Percentiles rank a stretch among this genome's conserved stretches.
phyloP scores from a whole-genome alignment of 2,888 invertebrate species.

The Megamerina dolium region DNA sequence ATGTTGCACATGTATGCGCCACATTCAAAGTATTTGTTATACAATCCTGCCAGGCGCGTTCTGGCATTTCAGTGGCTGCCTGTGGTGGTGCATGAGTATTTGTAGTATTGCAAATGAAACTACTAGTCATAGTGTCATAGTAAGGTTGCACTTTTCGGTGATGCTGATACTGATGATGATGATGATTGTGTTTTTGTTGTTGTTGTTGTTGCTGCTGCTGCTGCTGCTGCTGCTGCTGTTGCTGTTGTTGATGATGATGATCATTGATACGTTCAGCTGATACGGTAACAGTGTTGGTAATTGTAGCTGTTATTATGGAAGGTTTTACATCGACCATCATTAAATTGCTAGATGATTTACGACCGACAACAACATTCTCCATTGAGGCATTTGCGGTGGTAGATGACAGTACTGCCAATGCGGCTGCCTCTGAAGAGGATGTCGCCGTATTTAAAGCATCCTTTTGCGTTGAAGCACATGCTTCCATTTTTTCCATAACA shows the following conservation, averaged over 20 bases:
- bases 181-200: conserved; percentile 16
- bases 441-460: conserved; percentile 24
- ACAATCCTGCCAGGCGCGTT: conserved; percentile 71
- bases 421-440: conserved; percentile 23
- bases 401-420: conserved; percentile 19
- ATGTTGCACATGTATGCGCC: conserved; percentile 16
- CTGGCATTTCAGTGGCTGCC: conserved; percentile 58
- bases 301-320: too few species aligned
- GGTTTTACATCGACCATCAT: too few species aligned
- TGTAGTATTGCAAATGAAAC: conserved; percentile 45
- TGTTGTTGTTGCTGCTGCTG: conserved; percentile 12
- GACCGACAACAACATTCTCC: conserved; percentile 2
- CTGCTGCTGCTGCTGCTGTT: background rate
- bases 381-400: conserved; percentile 13
- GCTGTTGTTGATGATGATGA: conserved; percentile 2
- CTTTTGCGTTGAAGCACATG: conserved; percentile 39
- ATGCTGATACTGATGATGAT: conserved; percentile 21
- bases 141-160: conserved; percentile 37
- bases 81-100: conserved; percentile 51
- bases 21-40: conserved; percentile 50
- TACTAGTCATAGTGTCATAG: conserved; percentile 43
- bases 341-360: too few species aligned
- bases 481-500: conserved; percentile 52
- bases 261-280: too few species aligned
- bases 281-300: too few species aligned